Evolutionary conservation across 1,140 invertebrate species (phyloP).

Genomic region (Andrena cerasifolii): DNA sequence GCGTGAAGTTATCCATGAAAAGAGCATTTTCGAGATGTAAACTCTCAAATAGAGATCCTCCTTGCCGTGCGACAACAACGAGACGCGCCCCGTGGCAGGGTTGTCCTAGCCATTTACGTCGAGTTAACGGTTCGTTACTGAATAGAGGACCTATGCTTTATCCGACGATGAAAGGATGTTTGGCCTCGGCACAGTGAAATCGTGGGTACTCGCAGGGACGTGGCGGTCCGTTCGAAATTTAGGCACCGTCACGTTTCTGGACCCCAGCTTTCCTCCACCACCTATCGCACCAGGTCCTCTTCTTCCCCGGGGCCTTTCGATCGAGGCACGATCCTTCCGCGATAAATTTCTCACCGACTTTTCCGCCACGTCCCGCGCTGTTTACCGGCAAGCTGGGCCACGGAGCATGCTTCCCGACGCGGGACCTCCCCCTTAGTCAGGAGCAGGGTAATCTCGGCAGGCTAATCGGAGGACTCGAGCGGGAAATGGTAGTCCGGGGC

Average conservation of each 20-base stretch:
- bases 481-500: not conserved
- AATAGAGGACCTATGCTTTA: slow-evolving; percentile 70
- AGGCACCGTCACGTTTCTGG: slow-evolving; percentile 42
- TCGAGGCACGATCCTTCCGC: not conserved
- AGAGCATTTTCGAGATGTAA: slow-evolving; percentile 73
- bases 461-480: not conserved
- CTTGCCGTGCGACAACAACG: slow-evolving; percentile 54
- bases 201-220: slow-evolving; percentile 42
- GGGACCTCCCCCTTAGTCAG: too few relatives aligned
- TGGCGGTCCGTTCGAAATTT: not conserved
- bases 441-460: not conserved
- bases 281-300: not conserved
- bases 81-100: slow-evolving; percentile 47
- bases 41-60: slow-evolving; percentile 72
- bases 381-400: too few relatives aligned
- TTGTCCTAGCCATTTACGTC: slow-evolving; percentile 73
- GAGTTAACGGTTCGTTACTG: slow-evolving; percentile 80
- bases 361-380: not conserved
- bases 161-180: slow-evolving; percentile 76
- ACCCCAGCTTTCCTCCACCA: not conserved
- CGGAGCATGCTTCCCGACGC: too few relatives aligned
- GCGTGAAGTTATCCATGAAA: slow-evolving; percentile 79
- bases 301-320: not conserved
- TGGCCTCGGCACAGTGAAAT: slow-evolving; percentile 68
- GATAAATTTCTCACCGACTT: too few relatives aligned